Evolutionary conservation across 2,888 invertebrate genomes (phyloP).

Genomic region (Nineta flava): DNA sequence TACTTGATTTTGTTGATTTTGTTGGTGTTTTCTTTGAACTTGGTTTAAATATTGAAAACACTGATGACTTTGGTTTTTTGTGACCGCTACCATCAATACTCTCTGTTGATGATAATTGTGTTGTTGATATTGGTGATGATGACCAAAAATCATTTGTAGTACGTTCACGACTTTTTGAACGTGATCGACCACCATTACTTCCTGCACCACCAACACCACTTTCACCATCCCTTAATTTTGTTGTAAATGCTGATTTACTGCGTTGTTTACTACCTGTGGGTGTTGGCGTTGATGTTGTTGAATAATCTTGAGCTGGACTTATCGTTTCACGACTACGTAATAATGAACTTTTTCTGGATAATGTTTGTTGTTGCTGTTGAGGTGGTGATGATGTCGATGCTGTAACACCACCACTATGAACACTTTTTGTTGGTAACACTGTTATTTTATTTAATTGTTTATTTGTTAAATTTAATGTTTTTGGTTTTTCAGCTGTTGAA

Average conservation of each 20-base stretch:
- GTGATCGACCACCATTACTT: constrained; percentile 30
- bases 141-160: constrained; percentile 19
- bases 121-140: constrained; percentile 32
- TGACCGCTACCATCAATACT: constrained; percentile 26
- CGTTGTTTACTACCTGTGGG: constrained; percentile 14
- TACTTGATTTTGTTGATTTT: constrained; percentile 21
- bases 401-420: constrained; percentile 10
- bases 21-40: constrained; percentile 27
- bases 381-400: constrained; percentile 46
- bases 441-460: neutral
- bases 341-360: constrained; percentile 62
- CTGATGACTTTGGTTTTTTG: constrained; percentile 42
- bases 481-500: constrained; percentile 26
- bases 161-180: constrained; percentile 50
- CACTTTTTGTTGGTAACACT: neutral
- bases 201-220: constrained; percentile 19
- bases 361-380: constrained; percentile 24
- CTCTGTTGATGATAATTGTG: constrained; percentile 26
- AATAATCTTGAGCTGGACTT: constrained; percentile 32
- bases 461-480: neutral
- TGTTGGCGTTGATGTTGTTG: constrained; percentile 30
- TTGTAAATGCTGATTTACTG: constrained; percentile 22
- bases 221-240: constrained; percentile 21
- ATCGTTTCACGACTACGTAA: constrained; percentile 57
- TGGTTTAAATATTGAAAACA: constrained; percentile 49